Percentiles rank a stretch among this genome's conserved stretches.
These are phyloP conservation scores for Cinclus cinclus DNA, from an alignment of 2,113 vertebrate species.

Conservation along the genomic window DNA sequence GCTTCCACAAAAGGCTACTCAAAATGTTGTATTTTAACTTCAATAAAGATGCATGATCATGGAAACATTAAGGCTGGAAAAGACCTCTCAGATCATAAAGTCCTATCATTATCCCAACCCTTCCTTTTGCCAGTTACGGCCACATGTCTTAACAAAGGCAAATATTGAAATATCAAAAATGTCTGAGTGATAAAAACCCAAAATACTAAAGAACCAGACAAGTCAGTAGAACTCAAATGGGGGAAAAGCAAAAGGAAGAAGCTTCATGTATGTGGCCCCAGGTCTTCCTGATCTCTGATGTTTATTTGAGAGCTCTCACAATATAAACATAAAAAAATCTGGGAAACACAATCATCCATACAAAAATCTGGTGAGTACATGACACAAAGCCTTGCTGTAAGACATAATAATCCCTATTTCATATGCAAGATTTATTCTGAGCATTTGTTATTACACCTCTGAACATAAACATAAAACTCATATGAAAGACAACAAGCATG, in stretches of 20 bases:
- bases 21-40: background rate
- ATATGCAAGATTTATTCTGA: background rate
- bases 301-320: background rate
- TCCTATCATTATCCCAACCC: background rate
- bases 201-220: background rate
- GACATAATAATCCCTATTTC: background rate
- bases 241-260: background rate
- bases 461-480: conserved; percentile 16
- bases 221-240: background rate
- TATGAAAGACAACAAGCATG: conserved; percentile 33
- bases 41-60: background rate
- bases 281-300: background rate
- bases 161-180: background rate
- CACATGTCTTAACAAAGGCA: background rate
- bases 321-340: background rate
- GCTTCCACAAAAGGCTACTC: background rate
- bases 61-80: background rate
- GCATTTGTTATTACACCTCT: conserved; percentile 34
- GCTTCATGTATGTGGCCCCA: background rate
- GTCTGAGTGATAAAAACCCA: background rate
- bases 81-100: background rate
- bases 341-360: background rate
- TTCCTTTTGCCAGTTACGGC: background rate
- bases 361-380: background rate
- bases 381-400: background rate